Base-by-base conservation (phyloP, 2,888 invertebrate species). In the Drosophila barbarae region DNA sequence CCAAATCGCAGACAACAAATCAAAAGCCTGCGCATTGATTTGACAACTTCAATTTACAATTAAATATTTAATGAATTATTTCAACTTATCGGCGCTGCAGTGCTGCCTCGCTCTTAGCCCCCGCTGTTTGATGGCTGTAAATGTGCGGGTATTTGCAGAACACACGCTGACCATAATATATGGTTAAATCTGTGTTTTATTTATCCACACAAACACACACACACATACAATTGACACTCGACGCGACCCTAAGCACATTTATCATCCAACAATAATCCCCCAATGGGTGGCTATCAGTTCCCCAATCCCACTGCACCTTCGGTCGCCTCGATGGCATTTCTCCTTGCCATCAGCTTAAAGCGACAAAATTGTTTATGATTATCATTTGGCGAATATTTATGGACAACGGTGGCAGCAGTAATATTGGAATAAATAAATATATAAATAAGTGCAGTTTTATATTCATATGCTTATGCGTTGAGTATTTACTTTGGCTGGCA, bases 181-280 rank as follows among this genome's bases (percentile, higher is more conserved):
- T 70, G 56, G 42, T 57, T 67, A 53, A 78, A 84, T 78, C 82
- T 79, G 77, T 67, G 66, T 61, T 66, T 61, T 67, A 73, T 78
- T 82, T 78, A 65, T 78, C 60, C 73, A 69, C 58, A 67, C 67
- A 73, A 73, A 65, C 70, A 50, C 72, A 67, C 59, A 66, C 70
- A 50, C 72, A 67, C 57, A 66, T 69, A 78, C 82, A 78, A 73
- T 81, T 81, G 73, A 78, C 73, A 73, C 69, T 69, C 69, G 79
- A 63, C 69, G 74, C 65, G 80, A 69, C 77, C 76, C 79, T 63
- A 61, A 69, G 54, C 73, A 58, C 67, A 78, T 82, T 78, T 69
- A 81, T 84, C 84, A 78, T 66, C 60, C 66, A 51, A 63, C 56
- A 49, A 34, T 46, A 61, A 73, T 73, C 49, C 54, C 68, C 35